A percentile compares a stretch with the other conserved stretches of the same genome.
Evolutionary conservation across 2,113 vertebrate genomes (phyloP).

Genomic region (Sprattus sprattus): DNA sequence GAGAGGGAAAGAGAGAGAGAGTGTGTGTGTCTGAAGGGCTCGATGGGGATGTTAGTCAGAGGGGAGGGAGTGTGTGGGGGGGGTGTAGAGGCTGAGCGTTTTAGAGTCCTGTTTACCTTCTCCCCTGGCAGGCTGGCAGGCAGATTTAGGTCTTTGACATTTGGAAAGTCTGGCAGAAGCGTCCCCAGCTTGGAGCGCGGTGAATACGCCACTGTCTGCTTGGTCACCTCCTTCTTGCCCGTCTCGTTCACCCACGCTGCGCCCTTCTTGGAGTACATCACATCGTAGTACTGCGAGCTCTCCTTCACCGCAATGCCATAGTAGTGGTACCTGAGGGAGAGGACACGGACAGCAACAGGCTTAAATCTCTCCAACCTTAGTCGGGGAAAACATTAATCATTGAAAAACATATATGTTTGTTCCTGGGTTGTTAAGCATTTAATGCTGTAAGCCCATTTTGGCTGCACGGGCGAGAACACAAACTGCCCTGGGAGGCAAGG

Average conservation of each 20-base stretch:
- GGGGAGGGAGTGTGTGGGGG: conserved; percentile 47
- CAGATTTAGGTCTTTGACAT: conserved; percentile 99
- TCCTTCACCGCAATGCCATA: conserved; percentile 99
- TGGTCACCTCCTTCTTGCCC: conserved; percentile 98
- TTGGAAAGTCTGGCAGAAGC: conserved; percentile 98
- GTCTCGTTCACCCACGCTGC: conserved; percentile 98
- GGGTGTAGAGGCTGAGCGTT: conserved; percentile 59
- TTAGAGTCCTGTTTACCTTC: conserved; percentile 87
- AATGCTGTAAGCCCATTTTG: background rate
- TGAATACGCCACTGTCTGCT: conserved; percentile 99
- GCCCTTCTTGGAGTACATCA: conserved; percentile 99
- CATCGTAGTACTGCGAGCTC: conserved; percentile 96
- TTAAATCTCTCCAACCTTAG: background rate
- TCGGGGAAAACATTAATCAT: background rate
- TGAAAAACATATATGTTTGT: background rate
- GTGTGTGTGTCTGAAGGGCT: background rate
- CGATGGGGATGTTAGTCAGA: conserved; percentile 38
- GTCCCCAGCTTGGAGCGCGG: conserved; percentile 98
- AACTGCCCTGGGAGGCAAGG: background rate
- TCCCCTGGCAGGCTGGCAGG: conserved; percentile 96
- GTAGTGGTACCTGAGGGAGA: conserved; percentile 89
- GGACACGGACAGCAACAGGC: background rate
- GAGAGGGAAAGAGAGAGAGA: background rate
- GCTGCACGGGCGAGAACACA: background rate
- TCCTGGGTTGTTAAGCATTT: background rate